A percentile compares a stretch with the other conserved stretches of the same genome.
Evolutionary conservation across 1,140 invertebrate genomes (phyloP).

Genomic region (Drosophila repletoides): DNA sequence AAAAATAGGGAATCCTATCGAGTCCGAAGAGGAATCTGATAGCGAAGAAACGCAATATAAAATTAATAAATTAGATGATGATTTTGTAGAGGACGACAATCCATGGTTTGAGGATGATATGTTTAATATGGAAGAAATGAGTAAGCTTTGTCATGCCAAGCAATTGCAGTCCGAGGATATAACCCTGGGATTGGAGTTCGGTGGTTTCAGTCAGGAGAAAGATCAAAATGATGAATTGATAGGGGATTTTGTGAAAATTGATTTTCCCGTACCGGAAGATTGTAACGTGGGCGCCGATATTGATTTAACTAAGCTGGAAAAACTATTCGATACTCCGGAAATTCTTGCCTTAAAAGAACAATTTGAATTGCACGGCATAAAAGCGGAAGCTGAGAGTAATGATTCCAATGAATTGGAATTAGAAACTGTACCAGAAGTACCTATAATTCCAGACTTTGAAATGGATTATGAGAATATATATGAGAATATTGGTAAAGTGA

Average conservation of each 20-base stretch:
- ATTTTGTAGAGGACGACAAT: neutral
- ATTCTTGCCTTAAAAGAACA: neutral
- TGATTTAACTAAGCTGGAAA: neutral
- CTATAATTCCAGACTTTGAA: constrained; percentile 18
- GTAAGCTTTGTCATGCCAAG: neutral
- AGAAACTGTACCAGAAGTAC: neutral
- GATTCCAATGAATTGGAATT: neutral
- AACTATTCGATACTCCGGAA: constrained; percentile 1
- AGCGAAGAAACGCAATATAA: neutral
- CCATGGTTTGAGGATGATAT: constrained; percentile 16
- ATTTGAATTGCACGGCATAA: neutral
- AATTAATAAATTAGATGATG: neutral
- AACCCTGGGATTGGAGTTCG: constrained; percentile 1
- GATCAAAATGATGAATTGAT: constrained; percentile 15
- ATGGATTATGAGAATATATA: constrained; percentile 50
- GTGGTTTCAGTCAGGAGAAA: neutral
- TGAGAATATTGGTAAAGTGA: constrained; percentile 29
- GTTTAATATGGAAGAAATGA: neutral
- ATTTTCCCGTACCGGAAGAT: neutral
- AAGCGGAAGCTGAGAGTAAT: neutral
- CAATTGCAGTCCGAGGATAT: neutral
- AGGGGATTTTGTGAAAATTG: constrained; percentile 16
- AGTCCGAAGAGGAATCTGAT: neutral
- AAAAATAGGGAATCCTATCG: neutral
- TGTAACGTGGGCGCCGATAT: neutral